Evolutionary conservation across 2,888 invertebrate genomes (phyloP), one percentile per base, ranked within the genome.

Genomic region (Tinea trinotella): DNA sequence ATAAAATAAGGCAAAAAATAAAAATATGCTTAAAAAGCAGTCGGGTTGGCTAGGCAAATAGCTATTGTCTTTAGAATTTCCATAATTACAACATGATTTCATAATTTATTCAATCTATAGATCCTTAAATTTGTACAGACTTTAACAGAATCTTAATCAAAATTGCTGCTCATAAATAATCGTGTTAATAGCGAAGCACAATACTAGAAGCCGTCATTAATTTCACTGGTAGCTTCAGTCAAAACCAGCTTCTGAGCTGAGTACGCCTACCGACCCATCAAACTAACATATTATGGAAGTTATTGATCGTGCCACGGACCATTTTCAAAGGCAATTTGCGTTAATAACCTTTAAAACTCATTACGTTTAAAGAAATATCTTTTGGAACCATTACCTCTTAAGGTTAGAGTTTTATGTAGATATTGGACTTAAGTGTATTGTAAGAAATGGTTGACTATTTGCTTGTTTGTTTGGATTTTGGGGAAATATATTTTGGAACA

Each of bases 341-440:
- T 75, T 81, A 79, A 82, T 81, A 78, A 76, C 79, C 76, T 74
- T 69, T 66, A 75, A 75, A 80, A 74, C 72, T 76, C 75, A 76
- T 80, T 76, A 76, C 59, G 62, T 66, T 65, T 71, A 68, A 65
- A 69, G 69, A 66, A 70, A 70, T 65, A 63, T 58, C 54, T 59
- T 63, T 53, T 62, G 61, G 54, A 53, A 30, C 57, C 59, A 59
- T 59, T 63, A 52, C 18, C 19, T 12, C 1, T n/a, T 24, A 50
- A 19, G 15, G 4, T 9, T 19, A 46, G 18, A 19, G n/a, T 46
- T 46, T 17, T 46, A 46, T 4, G 13, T 12, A 4, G 3, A 30
- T 30, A 30, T 30, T 30, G 30, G n/a, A 30, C 30, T 30, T 7
- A 30, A 30, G n/a, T n/a, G n/a, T n/a, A n/a, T n/a, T n/a, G n/a